Percentiles rank a stretch among this genome's conserved stretches.
phyloP scores from a whole-genome alignment of 37 sponge, comb jelly and placozoan genomes.

The Ianthella basta region DNA sequence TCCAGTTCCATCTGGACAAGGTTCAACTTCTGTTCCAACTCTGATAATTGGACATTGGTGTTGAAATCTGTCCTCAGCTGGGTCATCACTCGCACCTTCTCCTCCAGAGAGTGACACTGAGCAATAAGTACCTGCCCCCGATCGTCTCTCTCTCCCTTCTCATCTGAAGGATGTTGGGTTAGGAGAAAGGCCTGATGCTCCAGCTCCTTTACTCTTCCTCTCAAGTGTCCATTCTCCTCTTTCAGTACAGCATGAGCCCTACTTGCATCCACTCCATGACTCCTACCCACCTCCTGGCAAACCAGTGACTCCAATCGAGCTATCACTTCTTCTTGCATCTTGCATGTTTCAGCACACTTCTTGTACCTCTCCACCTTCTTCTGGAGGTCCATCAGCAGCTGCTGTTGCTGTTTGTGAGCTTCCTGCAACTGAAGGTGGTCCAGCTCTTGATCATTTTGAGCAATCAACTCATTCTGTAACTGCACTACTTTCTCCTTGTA shows the following conservation, averaged over 20 bases:
- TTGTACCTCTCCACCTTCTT: slow-evolving; percentile 53
- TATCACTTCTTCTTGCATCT: slow-evolving; percentile 50
- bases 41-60: neutral
- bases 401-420: slow-evolving; percentile 61
- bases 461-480: slow-evolving; percentile 42
- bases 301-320: slow-evolving; percentile 48
- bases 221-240: slow-evolving; percentile 9
- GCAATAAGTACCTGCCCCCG: neutral
- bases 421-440: slow-evolving; percentile 45
- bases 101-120: slow-evolving; percentile 4
- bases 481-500: slow-evolving; percentile 36
- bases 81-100: neutral
- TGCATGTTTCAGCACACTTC: slow-evolving; percentile 51
- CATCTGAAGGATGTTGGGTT: too few relatives aligned
- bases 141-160: too few relatives aligned
- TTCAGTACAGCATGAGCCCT: neutral
- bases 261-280: neutral
- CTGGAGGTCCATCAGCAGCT: slow-evolving; percentile 45
- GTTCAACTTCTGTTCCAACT: slow-evolving; percentile 7
- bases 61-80: neutral
- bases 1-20: neutral
- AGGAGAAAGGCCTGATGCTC: neutral
- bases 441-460: slow-evolving; percentile 37
- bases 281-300: neutral
- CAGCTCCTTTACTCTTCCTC: neutral